A percentile compares a stretch with the other conserved stretches of the same genome.
Evolutionary conservation across 2,888 invertebrate species (phyloP).

Genomic region (Chaetogeoica ovagalla): DNA sequence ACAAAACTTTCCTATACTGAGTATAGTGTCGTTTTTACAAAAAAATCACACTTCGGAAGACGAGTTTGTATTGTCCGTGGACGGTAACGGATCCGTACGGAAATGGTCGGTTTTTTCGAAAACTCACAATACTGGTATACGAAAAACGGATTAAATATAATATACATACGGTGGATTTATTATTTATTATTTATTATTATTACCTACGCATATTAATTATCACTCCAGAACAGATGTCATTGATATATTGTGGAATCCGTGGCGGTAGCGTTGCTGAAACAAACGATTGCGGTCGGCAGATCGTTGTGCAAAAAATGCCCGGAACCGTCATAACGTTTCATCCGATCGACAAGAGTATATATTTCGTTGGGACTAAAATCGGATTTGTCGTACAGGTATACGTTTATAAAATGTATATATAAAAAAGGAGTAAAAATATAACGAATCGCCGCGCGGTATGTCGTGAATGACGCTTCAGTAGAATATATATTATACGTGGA

Average conservation of each 20-base stretch:
- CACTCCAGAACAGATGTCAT: conserved; percentile 27
- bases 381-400: conserved; percentile 32
- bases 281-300: neutral
- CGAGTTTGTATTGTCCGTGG: conserved; percentile 36
- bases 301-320: conserved; percentile 35
- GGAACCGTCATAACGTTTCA: conserved; percentile 59
- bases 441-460: too few relatives aligned
- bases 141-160: too few relatives aligned
- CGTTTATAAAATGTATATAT: too few relatives aligned
- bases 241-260: conserved; percentile 33
- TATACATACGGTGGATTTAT: too few relatives aligned
- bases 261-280: neutral
- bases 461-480: too few relatives aligned
- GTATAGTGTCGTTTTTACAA: conserved; percentile 43
- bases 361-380: conserved; percentile 73
- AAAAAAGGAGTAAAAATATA: too few relatives aligned
- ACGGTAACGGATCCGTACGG: conserved; percentile 29
- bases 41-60: conserved; percentile 32
- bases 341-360: conserved; percentile 67
- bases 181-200: neutral
- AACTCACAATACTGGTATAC: conserved; percentile 10
- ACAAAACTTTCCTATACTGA: conserved; percentile 40
- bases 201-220: neutral
- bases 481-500: too few relatives aligned
- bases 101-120: conserved; percentile 22